phyloP scores from a whole-genome alignment of 2,888 invertebrate species.

The Unio delphinus region DNA sequence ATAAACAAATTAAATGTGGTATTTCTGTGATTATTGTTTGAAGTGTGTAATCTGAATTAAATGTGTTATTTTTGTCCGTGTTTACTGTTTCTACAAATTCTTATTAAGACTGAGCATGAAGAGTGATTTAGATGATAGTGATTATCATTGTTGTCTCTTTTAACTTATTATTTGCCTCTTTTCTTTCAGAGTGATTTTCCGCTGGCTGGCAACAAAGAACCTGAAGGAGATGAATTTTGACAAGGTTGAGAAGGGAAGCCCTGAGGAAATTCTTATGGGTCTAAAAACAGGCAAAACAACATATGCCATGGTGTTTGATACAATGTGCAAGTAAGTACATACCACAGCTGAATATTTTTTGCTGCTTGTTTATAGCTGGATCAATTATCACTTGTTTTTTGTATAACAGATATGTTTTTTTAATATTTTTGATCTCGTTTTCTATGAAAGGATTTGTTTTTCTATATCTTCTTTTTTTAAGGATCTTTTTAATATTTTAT shows the following conservation, averaged over 20 bases:
- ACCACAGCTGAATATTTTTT: background rate
- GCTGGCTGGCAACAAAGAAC: conserved; percentile 72
- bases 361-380: background rate
- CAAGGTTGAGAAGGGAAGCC: conserved; percentile 66
- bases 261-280: conserved; percentile 71
- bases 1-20: too few relatives aligned
- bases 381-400: background rate
- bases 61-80: too few relatives aligned
- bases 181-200: conserved; percentile 69
- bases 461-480: too few relatives aligned
- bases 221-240: conserved; percentile 69
- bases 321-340: conserved; percentile 69
- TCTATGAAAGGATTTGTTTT: too few relatives aligned
- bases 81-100: too few relatives aligned
- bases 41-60: too few relatives aligned
- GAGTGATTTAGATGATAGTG: background rate
- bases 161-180: background rate
- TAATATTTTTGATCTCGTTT: too few relatives aligned
- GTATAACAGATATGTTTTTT: too few relatives aligned
- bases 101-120: too few relatives aligned
- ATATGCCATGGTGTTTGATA: conserved; percentile 71
- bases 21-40: too few relatives aligned
- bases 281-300: conserved; percentile 70
- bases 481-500: too few relatives aligned
- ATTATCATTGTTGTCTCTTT: background rate